Evolutionary conservation across 2,888 invertebrate genomes (phyloP), one percentile per base, ranked within the genome.

Genomic region (Sesamia inferens): DNA sequence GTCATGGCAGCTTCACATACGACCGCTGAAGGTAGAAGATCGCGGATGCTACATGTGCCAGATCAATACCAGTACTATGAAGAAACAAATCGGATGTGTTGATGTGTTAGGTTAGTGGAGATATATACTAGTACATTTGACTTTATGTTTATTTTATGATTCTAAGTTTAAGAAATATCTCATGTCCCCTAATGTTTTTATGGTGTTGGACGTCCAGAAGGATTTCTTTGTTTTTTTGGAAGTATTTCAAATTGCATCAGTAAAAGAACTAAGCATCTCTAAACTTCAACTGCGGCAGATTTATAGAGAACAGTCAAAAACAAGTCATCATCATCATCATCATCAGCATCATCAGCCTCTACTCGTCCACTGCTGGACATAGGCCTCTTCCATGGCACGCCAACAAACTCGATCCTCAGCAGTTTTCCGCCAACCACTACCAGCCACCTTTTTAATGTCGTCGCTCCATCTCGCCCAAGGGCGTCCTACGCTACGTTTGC

Each of bases 31-130:
- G 93, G 97, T 98, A 83, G 97, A 97, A 68, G 98, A 98, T 91
- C 97, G 97, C 76, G 98, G 98, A 13, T 98, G 98, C 89, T 98
- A 98, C 92, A 98, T 98, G 98, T 98, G 98, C 90, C 98, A 98
- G 94, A 97, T 98, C 84, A 98, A 98, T 92, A 98, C 98, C 5
- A 97, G 96, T 81, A 97, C 97, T 73, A 98, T 98, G 98, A 97
- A 97, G 94, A 98, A 97, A 88, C 97, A 97, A 92, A 96, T 97
- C 72, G 98, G 98, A 71, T 98, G 98, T 91, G 97, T 98, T 71
- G 98, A 98, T 93, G 98, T 98, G 42, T 97, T 97, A 91, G 98
- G 98, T 98, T 92, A 96, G 96, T 79, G 7, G 0, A 11, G 19
- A 57, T 24, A 58, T 31, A 57, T 11, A n/a, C 5, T n/a, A 22